Conservation (phyloP, 2,888 invertebrate species). For the Synanthedon formicaeformis region DNA sequence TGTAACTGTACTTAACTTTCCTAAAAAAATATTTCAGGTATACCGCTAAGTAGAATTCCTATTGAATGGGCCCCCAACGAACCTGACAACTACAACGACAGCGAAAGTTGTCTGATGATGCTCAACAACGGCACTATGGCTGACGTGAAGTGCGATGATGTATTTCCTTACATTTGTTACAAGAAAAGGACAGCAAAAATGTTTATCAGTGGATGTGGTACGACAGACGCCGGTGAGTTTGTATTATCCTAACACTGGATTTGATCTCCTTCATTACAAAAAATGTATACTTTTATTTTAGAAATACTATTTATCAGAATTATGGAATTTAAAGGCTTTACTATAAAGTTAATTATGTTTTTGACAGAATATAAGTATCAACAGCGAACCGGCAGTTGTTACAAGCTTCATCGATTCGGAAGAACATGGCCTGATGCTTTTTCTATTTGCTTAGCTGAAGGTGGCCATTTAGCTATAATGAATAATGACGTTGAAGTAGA, state of each 20-base stretch:
- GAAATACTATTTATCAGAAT: too few species aligned
- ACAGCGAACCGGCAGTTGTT: conserved; percentile 27
- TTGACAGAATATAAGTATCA: conserved; percentile 24
- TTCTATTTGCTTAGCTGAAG: conserved; percentile 14
- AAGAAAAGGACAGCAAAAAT: conserved; percentile 3
- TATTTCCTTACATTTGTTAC: conserved; percentile 12
- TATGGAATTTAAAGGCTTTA: too few species aligned
- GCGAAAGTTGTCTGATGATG: conserved; percentile 8
- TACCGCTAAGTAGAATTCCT: conserved; percentile 9
- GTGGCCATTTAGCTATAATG: conserved; percentile 16
- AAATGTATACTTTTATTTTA: too few species aligned
- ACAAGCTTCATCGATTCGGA: conserved; percentile 29
- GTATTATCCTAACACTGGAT: too few species aligned
- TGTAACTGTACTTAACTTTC: too few species aligned
- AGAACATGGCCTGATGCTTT: conserved; percentile 13
- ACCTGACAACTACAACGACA: conserved; percentile 8
- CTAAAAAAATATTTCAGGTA: conserved; percentile 5
- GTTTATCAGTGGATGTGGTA: conserved; percentile 10
- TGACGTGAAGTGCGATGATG: conserved; percentile 10
- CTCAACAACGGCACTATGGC: conserved; percentile 5
- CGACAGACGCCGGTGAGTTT: conserved; percentile 10
- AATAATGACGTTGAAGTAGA: conserved; percentile 16
- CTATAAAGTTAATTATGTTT: too few species aligned
- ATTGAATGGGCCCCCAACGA: conserved; percentile 9
- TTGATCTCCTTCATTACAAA: too few species aligned